Evolutionary conservation across 2,888 invertebrate species (phyloP).

Genomic region (Dicyrtoma fusca): DNA sequence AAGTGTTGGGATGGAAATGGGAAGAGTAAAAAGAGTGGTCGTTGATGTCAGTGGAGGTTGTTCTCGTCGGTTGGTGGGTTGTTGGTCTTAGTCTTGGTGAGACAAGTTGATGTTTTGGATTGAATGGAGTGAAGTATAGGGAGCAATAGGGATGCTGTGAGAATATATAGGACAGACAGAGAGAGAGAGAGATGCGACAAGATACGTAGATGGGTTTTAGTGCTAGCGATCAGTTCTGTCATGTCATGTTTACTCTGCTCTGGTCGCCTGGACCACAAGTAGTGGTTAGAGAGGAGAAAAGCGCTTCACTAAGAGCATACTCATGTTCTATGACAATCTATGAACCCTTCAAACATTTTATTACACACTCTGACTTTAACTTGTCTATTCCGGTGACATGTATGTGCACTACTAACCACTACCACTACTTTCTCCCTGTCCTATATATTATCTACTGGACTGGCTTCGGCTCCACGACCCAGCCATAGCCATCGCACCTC

Average conservation of each 20-base stretch:
- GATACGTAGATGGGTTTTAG: neutral
- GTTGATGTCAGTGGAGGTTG: too few relatives aligned
- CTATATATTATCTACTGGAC: neutral
- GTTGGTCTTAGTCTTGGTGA: too few relatives aligned
- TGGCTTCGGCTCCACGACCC: neutral
- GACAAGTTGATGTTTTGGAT: too few relatives aligned
- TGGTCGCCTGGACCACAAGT: neutral
- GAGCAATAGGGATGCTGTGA: too few relatives aligned
- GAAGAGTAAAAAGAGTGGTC: too few relatives aligned
- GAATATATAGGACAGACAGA: neutral
- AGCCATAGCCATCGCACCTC: too few relatives aligned
- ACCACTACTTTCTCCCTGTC: too few relatives aligned
- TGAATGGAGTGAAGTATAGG: too few relatives aligned
- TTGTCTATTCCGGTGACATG: neutral
- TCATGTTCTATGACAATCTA: conserved; percentile 13
- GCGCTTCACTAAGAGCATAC: conserved; percentile 22
- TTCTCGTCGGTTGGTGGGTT: too few relatives aligned
- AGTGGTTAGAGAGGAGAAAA: neutral
- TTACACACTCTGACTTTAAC: conserved; percentile 7
- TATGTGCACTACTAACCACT: neutral
- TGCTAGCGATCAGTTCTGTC: too few relatives aligned
- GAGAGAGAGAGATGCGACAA: neutral
- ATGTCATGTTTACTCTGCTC: neutral
- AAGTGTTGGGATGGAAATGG: too few relatives aligned
- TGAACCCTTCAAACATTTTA: conserved; percentile 20